Conservation (phyloP, 2,113 vertebrate genomes). For the Trachemys scripta region DNA sequence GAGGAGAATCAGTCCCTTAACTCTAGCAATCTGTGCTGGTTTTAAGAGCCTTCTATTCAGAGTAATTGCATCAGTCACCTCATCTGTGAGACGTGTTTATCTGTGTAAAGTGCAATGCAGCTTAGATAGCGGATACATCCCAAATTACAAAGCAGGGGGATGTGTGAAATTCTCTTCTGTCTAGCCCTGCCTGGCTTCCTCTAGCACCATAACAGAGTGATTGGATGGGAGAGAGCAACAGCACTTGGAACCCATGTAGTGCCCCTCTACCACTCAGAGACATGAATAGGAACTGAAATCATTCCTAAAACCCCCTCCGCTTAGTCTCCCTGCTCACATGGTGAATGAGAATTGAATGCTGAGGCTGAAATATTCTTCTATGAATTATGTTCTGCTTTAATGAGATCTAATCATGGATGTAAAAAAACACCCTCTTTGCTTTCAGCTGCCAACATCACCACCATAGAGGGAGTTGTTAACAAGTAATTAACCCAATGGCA, state of each 20-base stretch:
- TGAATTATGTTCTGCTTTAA: constrained; percentile 5
- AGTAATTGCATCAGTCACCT: not conserved
- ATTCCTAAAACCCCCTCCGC: not conserved
- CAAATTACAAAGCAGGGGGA: not conserved
- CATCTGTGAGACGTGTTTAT: not conserved
- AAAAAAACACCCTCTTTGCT: not conserved
- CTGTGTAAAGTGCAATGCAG: not conserved
- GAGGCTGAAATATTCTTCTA: rapidly evolving
- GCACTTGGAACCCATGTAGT: not conserved
- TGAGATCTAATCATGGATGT: not conserved
- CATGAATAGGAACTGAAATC: not conserved
- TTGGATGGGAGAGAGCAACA: not conserved
- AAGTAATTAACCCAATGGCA: not conserved
- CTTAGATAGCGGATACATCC: not conserved
- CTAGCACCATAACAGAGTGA: rapidly evolving
- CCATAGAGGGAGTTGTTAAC: not conserved
- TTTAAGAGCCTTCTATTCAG: not conserved
- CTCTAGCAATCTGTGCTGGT: not conserved
- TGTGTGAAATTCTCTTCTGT: not conserved
- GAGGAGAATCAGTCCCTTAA: not conserved
- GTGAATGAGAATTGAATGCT: not conserved
- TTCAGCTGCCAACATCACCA: not conserved
- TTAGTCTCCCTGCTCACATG: not conserved
- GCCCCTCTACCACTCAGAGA: rapidly evolving
- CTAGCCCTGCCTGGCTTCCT: not conserved